phyloP scores from a whole-genome alignment of 2,797 vertebrate species.

The Bovichtus variegatus region DNA sequence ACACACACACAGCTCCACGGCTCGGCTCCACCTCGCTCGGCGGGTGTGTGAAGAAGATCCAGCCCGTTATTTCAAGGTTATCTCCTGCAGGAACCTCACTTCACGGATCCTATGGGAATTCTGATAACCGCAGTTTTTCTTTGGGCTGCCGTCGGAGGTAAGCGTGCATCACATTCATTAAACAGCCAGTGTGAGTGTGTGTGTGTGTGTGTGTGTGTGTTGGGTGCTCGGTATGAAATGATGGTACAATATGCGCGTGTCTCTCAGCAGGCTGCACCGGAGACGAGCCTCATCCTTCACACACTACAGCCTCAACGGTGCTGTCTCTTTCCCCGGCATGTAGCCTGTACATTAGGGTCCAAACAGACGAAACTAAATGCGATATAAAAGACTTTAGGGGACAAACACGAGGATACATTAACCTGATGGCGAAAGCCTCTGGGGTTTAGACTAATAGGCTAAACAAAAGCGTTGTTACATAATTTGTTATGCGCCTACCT shows the following conservation, averaged over 20 bases:
- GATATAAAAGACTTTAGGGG: neutral
- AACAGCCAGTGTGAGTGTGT: neutral
- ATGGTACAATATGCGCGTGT: neutral
- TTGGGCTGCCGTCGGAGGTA: conserved; percentile 78
- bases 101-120: conserved; percentile 71
- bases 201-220: neutral
- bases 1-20: conserved; percentile 15
- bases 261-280: conserved; percentile 21
- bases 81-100: conserved; percentile 59
- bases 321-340: neutral
- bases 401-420: neutral
- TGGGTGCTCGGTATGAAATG: neutral
- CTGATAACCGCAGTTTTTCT: conserved; percentile 63
- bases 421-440: neutral
- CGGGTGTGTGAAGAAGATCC: conserved; percentile 60
- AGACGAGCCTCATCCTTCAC: conserved; percentile 18
- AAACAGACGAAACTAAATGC: neutral
- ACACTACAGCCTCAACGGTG: neutral
- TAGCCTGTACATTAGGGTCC: too few species aligned
- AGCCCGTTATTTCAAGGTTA: conserved; percentile 75
- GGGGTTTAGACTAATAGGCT: conserved; percentile 64
- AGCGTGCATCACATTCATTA: conserved; percentile 12
- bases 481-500: conserved; percentile 46
- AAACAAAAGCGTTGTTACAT: conserved; percentile 62
- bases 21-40: conserved; percentile 65